Base-by-base conservation (phyloP, 2,797 vertebrate genomes). In the Kryptolebias ocellatus region DNA sequence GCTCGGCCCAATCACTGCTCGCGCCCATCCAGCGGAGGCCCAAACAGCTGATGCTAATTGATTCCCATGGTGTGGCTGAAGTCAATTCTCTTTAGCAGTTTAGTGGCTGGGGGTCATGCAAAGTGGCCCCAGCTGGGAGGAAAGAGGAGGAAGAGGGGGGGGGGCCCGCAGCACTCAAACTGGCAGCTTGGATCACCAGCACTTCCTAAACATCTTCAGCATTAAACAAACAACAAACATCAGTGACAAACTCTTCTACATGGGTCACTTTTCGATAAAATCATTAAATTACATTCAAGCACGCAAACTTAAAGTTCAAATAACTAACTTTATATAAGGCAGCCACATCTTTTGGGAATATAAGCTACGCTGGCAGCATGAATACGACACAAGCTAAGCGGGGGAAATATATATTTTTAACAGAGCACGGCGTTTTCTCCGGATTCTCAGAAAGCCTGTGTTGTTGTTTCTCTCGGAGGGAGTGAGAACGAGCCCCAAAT, bases 61-160 rank as follows among this genome's bases (percentile, higher is more conserved):
- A 95, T 96, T 95, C 94, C 93, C 93, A 95, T 95, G 92, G 93
- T 92, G 90, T 88, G 87, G 87, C 91, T 86, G 83, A 93, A 93
- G 92, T 92, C 90, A 94, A 91, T 92, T 93, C 92, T 93, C 88
- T 94, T 90, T 89, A 93, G 89, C 74, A 17, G 91, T 93, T 96
- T 93, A 93, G 90, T 91, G 84, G 76, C 89, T 83, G 85, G 80
- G 86, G 88, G 93, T 94, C 92, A 93, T 87, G 84, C 85, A 78
- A 90, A 91, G 89, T 87, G 82, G 87, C 72, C 78, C 76, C 39
- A 15, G 72, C 63, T 83, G 85, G 81, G 80, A 85, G 83, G 90
- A 82, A 90, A 18, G 27, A 15, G 39, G 11, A 46, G 28, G 20
- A 44, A 16, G 6, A 50, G 47, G 58, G 78, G 82, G 83, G 90